Conservation (phyloP, 2,888 invertebrate genomes). For the Prosapia bicincta region DNA sequence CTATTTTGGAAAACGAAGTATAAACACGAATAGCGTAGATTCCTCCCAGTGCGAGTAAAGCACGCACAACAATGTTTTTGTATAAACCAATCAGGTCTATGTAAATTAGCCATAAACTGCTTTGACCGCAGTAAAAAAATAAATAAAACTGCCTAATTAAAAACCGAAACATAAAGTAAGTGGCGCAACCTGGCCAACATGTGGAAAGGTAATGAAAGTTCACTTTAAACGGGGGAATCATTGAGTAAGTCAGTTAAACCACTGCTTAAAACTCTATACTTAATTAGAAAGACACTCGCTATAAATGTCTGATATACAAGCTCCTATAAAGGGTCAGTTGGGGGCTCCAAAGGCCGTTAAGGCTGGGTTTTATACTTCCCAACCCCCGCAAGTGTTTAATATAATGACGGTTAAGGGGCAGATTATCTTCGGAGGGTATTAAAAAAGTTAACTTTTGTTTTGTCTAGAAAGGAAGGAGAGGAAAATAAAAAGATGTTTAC, state of each 20-base stretch:
- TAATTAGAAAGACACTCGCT: neutral
- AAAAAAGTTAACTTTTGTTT: no score
- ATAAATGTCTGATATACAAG: neutral
- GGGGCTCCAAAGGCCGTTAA: neutral
- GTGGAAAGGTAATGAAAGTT: neutral
- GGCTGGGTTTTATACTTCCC: neutral
- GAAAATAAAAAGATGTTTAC: no score
- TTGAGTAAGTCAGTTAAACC: no score
- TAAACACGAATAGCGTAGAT: no score
- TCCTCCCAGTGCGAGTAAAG: no score
- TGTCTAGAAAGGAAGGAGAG: no score
- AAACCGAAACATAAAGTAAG: neutral
- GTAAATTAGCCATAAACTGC: no score
- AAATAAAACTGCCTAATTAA: neutral
- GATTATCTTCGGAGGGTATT: neutral
- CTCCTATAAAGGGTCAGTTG: neutral
- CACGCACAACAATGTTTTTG: no score
- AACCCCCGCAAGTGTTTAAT: neutral
- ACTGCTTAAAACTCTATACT: neutral
- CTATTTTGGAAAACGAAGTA: no score
- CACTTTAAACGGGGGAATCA: neutral
- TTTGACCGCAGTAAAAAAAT: no score
- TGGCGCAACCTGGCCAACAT: neutral
- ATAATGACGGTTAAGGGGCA: neutral
- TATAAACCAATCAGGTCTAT: no score